Evolutionary conservation across 35 echinoderm and acorn worm genomes (phyloP), one percentile per base, ranked within the genome.

Genomic region (Diadema setosum): DNA sequence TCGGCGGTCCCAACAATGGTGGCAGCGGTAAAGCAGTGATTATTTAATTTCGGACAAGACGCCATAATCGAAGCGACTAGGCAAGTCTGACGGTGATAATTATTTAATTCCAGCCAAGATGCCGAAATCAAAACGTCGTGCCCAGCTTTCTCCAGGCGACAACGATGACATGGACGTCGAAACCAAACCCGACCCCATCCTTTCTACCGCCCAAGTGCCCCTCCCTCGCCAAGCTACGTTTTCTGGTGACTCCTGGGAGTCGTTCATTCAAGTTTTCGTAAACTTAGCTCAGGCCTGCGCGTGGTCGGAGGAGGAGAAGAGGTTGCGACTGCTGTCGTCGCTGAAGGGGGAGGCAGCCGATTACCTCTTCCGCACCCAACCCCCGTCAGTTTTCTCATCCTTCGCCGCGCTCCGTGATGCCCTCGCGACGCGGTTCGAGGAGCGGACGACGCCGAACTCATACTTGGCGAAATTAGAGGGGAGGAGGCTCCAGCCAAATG

Each of bases 241-340:
- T 59, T 18, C 20, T 12, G 57, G 57, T 3, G 29, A 20, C 5
- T 86, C 83, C 0, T 67, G 67, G 43, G 44, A 33, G 3, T 49
- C 34, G 2, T 82, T 82, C 39, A 55, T 60, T 27, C 27, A 25
- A 82, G 20, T n/a, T 14, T 57, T 42, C 3, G 26, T 17, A 18
- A 60, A 42, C 43, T 23, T 89, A 41, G 87, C 73, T 14, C 3
- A 39, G 23, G 30, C 74, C 23, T 60, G 48, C 48, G 46, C 32
- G 23, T 86, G 83, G 58, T 17, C 36, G 30, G 21, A 65, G 1
- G 83, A 86, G 46, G 16, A 85, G 14, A 67, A 86, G 83, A 58
- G 45, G 26, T 69, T 86, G 5, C 2, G 58, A 39, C 43, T 86
- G n/a, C 14, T 56, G 3, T 31, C 21, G 6, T 30, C 21, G 17